Base-by-base conservation (phyloP, 2,113 vertebrate species). In the Onychorhynchus coronatus region DNA sequence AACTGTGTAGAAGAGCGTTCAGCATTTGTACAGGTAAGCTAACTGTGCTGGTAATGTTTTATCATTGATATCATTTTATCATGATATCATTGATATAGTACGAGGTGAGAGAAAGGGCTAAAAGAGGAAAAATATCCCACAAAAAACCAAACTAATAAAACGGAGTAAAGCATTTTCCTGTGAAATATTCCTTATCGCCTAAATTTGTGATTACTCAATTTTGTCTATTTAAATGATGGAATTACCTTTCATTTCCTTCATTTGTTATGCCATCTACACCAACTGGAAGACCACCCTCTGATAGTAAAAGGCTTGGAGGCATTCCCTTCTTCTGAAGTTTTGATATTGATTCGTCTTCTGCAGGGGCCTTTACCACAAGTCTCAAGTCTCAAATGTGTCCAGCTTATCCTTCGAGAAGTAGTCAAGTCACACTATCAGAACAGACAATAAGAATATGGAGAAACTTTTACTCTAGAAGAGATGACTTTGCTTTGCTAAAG, bases 81-180 rank as follows among this genome's bases (percentile, higher is more conserved):
- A n/a, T 66, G 2, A 28, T 27, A 50, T 15, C 13, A 37, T 8
- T 11, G 1, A 6, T 25, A 39, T 30, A 56, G 5, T 6, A 42
- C 50, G 21, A 73, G 11, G 7, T 65, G 24, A 85, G 27, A 91
- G 39, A 74, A 76, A 35, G 2, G 8, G 5, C 18, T 49, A 49
- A 75, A 84, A 84, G 11, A 56, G 9, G 15, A 44, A 49, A 81
- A 79, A 53, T 39, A 68, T 33, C 11, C 6, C 22, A 70, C 49
- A 39, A 87, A 66, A 35, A 31, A 33, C 23, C 14, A 23, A 12
- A 31, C 18, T 59, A 72, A 27, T 9, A 67, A 79, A 86, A 30
- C 0, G 0, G 37, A 72, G 2, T 31, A 49, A 74, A 55, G 0
- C 17, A 7, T 53, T 73, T 79, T 65, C 28, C 8, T 35, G 4